These are phyloP conservation scores for Peromyscus nudipes DNA, from an alignment of 2,797 vertebrate species.

Conservation along the genomic window DNA sequence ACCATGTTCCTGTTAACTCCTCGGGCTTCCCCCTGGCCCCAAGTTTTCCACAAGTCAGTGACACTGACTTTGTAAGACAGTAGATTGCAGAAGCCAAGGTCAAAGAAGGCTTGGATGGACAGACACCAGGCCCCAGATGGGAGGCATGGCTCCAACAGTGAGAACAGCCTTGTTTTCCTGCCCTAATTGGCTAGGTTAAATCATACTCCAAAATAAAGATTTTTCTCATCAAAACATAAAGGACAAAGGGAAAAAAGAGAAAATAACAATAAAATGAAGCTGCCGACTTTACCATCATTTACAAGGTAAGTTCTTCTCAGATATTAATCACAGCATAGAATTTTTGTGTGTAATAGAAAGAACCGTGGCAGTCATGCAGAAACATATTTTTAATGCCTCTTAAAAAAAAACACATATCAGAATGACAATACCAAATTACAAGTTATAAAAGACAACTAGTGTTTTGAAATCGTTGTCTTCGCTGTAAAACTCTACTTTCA, in stretches of 20 bases:
- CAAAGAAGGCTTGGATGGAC: not conserved
- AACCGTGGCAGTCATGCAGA: not conserved
- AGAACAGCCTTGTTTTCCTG: conserved; percentile 13
- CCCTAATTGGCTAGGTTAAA: not conserved
- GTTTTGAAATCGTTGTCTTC: not conserved
- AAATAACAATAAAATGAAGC: not conserved
- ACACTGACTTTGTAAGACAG: not conserved
- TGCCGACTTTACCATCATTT: not conserved
- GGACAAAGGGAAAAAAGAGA: not conserved
- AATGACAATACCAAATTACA: not conserved
- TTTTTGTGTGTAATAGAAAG: conserved; percentile 7
- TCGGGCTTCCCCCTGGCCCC: not conserved
- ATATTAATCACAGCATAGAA: conserved; percentile 15
- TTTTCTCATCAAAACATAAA: conserved; percentile 28
- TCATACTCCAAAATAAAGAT: conserved; percentile 44
- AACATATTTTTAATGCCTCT: not conserved
- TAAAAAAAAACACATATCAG: conserved; percentile 23
- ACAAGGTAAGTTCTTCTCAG: not conserved
- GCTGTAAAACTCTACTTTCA: conserved; percentile 36
- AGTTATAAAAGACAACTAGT: conserved; percentile 28
- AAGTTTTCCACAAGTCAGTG: not conserved
- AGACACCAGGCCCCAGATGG: not conserved
- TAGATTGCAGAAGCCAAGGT: not conserved
- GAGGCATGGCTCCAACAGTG: not conserved
- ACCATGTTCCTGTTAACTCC: not conserved